These are phyloP conservation scores for Isaurus tuberculatus DNA, from an alignment of 92 coral and sea anemone genomes.

Conservation along the genomic window DNA sequence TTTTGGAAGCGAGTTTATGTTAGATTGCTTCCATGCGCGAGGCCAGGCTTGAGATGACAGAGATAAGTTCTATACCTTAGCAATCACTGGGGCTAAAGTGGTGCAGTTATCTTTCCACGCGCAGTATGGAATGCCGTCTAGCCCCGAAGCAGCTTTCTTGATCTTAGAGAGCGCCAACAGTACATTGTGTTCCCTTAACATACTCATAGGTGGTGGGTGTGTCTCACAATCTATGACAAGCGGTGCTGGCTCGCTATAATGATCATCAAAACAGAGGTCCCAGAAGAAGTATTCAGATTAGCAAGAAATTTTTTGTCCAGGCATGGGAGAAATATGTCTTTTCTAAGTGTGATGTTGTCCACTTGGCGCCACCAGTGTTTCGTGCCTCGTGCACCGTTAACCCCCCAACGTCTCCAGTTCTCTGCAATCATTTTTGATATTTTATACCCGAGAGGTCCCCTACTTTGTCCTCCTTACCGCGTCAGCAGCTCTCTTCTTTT, in stretches of 20 bases:
- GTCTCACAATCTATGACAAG: constrained; percentile 28
- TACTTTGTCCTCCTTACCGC: constrained; percentile 15
- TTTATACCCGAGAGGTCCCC: constrained; percentile 18
- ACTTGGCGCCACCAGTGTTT: constrained; percentile 36
- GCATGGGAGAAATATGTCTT: constrained; percentile 36
- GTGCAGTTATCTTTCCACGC: constrained; percentile 38
- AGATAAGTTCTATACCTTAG: constrained; percentile 26
- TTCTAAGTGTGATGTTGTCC: constrained; percentile 50
- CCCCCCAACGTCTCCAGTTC: constrained; percentile 40
- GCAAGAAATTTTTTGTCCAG: constrained; percentile 28
- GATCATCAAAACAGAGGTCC: constrained; percentile 28
- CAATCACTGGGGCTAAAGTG: constrained; percentile 26
- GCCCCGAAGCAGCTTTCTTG: constrained; percentile 36
- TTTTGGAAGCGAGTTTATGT: constrained; percentile 38
- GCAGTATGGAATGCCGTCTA: constrained; percentile 38
- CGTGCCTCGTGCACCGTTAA: constrained; percentile 28
- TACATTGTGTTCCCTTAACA: constrained; percentile 29
- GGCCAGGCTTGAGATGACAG: constrained; percentile 48
- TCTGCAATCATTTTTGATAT: constrained; percentile 31
- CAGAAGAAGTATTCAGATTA: constrained; percentile 31
- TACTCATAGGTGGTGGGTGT: constrained; percentile 32
- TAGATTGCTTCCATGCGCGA: constrained; percentile 31
- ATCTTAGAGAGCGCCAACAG: constrained; percentile 34
- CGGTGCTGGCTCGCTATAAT: constrained; percentile 30
- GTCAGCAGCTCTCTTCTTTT: constrained; percentile 35